Evolutionary conservation across 2,113 vertebrate genomes (phyloP).

Genomic region (Camelus bactrianus): DNA sequence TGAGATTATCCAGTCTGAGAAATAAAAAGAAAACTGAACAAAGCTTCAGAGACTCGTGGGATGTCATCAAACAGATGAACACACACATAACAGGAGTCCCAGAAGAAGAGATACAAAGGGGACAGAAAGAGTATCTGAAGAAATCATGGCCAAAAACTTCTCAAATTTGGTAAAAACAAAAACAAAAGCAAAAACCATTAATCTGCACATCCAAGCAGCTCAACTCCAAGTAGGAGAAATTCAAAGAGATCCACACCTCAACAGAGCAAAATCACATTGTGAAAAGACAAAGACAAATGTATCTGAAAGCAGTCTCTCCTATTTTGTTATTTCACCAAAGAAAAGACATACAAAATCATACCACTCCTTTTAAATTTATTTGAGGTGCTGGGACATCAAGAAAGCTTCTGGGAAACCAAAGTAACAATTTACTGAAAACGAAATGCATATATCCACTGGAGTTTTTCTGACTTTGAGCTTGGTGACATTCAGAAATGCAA

Average conservation of each 20-base stretch:
- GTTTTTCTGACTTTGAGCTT: not conserved
- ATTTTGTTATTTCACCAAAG: not conserved
- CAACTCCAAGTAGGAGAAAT: not conserved
- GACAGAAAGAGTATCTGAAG: not conserved
- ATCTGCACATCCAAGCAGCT: not conserved
- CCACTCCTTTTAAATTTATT: not conserved
- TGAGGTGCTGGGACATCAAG: not conserved
- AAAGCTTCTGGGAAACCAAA: not conserved
- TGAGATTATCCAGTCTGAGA: not conserved
- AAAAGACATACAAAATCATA: not conserved
- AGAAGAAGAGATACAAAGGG: not conserved
- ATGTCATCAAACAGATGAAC: not conserved
- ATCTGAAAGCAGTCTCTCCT: not conserved
- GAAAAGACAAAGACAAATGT: not conserved
- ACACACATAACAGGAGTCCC: not conserved
- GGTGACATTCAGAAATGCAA: not conserved
- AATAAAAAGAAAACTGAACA: not conserved
- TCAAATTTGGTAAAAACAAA: not conserved
- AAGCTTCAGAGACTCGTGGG: not conserved
- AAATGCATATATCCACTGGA: not conserved
- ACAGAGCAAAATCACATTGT: not conserved
- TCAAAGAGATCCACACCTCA: not conserved
- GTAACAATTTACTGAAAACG: not conserved
- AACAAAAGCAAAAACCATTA: not conserved
- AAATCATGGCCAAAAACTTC: not conserved